These are phyloP conservation scores for Sphecodes monilicornis DNA, from an alignment of 2,888 invertebrate genomes.

Conservation along the genomic window DNA sequence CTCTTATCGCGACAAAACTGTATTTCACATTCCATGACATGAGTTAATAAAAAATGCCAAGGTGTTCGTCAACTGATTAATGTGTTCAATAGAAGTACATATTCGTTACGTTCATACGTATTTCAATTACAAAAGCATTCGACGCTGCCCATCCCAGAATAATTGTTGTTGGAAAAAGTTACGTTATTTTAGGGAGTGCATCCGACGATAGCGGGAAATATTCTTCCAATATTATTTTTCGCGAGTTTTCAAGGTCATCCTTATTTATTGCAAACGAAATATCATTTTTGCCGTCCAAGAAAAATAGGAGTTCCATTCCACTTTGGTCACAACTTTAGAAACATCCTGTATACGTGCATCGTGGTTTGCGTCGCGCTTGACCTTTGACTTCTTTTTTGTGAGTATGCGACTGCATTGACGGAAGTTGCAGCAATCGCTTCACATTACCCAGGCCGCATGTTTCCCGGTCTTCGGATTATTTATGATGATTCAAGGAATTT, in stretches of 20 bases:
- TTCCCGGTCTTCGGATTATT: background rate
- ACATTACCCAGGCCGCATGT: slow-evolving; percentile 42
- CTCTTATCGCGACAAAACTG: too few species aligned
- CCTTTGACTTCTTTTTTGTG: slow-evolving; percentile 49
- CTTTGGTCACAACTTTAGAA: background rate
- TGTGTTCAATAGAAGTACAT: too few species aligned
- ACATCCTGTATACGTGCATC: background rate
- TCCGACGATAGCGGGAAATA: too few species aligned
- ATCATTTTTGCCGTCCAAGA: background rate
- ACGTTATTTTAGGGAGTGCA: background rate
- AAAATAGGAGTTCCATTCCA: too few species aligned
- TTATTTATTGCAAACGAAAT: background rate
- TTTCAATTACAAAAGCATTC: too few species aligned
- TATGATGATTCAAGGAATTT: background rate
- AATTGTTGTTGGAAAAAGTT: background rate
- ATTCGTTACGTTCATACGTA: too few species aligned
- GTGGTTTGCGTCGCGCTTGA: slow-evolving; percentile 34
- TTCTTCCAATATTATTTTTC: too few species aligned
- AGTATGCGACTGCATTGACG: slow-evolving; percentile 33
- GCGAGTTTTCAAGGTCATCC: background rate
- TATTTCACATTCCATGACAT: background rate
- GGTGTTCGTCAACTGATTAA: too few species aligned
- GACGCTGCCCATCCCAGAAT: too few species aligned
- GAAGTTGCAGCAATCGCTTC: slow-evolving; percentile 40
- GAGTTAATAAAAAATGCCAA: background rate